Conservation (phyloP, 2,888 invertebrate genomes). For the Cynaeus angustus region DNA sequence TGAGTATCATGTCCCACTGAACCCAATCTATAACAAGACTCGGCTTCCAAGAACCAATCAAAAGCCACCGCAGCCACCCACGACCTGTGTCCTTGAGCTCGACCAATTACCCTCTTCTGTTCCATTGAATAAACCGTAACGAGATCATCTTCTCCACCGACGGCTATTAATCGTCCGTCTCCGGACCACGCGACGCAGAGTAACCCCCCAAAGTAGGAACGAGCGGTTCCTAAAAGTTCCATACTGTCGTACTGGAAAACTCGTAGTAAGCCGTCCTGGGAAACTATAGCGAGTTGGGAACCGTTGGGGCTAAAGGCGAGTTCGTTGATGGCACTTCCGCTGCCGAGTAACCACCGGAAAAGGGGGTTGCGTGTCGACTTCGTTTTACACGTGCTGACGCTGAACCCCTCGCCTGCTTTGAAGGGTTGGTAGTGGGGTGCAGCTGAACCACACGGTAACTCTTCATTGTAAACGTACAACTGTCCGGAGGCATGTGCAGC, state of each 20-base stretch:
- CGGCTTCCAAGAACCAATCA: slow-evolving; percentile 80
- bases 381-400: slow-evolving; percentile 96
- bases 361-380: slow-evolving; percentile 97
- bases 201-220: slow-evolving; percentile 98
- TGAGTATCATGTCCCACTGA: slow-evolving; percentile 99
- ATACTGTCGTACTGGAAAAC: slow-evolving; percentile 98
- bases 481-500: slow-evolving; percentile 97
- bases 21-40: slow-evolving; percentile 76
- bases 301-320: slow-evolving; percentile 98
- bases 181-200: slow-evolving; percentile 99
- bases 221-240: slow-evolving; percentile 94
- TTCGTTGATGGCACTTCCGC: slow-evolving; percentile 86
- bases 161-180: slow-evolving; percentile 94
- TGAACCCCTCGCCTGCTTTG: slow-evolving; percentile 95
- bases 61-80: slow-evolving; percentile 99
- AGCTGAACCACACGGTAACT: slow-evolving; percentile 90
- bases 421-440: slow-evolving; percentile 96
- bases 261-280: slow-evolving; percentile 95
- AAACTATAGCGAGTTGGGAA: slow-evolving; percentile 93
- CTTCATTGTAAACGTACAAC: slow-evolving; percentile 98
- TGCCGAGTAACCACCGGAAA: slow-evolving; percentile 91
- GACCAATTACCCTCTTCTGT: slow-evolving; percentile 94
- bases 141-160: slow-evolving; percentile 98
- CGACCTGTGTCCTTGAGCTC: slow-evolving; percentile 97
- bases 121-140: slow-evolving; percentile 97